Evolutionary conservation across 2,113 vertebrate species (phyloP).

Genomic region (Ictalurus punctatus): DNA sequence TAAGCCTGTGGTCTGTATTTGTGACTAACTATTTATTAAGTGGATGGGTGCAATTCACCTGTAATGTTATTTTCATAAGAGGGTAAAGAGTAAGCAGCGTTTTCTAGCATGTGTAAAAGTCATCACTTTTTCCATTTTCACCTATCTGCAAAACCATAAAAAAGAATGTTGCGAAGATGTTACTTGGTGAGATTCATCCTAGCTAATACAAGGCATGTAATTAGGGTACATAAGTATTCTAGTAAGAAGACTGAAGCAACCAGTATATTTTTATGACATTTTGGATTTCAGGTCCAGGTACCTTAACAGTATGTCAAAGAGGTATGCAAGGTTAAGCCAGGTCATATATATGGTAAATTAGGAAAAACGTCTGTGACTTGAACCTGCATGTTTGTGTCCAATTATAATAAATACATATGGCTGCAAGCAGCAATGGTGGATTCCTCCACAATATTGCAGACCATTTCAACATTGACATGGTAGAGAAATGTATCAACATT

Average conservation of each 20-base stretch:
- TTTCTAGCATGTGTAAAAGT: slow-evolving; percentile 45
- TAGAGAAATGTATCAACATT: no score
- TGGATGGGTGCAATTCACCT: slow-evolving; percentile 66
- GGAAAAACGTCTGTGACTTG: neutral
- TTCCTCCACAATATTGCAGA: no score
- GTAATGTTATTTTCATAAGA: slow-evolving; percentile 63
- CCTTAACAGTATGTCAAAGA: neutral
- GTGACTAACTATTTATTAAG: slow-evolving; percentile 68
- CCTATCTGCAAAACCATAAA: slow-evolving; percentile 19
- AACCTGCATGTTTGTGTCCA: slow-evolving; percentile 29
- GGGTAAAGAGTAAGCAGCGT: slow-evolving; percentile 49
- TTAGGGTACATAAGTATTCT: neutral
- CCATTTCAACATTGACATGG: no score
- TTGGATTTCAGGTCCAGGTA: neutral
- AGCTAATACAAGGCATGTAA: neutral
- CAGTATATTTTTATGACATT: neutral
- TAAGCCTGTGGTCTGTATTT: slow-evolving; percentile 47
- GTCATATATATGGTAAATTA: neutral
- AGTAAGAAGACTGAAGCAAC: neutral
- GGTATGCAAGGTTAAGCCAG: neutral
- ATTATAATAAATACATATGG: slow-evolving; percentile 30
- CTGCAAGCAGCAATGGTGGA: no score
- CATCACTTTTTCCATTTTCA: slow-evolving; percentile 48
- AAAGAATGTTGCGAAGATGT: slow-evolving; percentile 20
- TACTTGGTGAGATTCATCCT: neutral